Percentiles rank a stretch among this genome's conserved stretches.
These are phyloP conservation scores for Morphnarchus princeps DNA, from an alignment of 2,113 vertebrate species.

Conservation along the genomic window DNA sequence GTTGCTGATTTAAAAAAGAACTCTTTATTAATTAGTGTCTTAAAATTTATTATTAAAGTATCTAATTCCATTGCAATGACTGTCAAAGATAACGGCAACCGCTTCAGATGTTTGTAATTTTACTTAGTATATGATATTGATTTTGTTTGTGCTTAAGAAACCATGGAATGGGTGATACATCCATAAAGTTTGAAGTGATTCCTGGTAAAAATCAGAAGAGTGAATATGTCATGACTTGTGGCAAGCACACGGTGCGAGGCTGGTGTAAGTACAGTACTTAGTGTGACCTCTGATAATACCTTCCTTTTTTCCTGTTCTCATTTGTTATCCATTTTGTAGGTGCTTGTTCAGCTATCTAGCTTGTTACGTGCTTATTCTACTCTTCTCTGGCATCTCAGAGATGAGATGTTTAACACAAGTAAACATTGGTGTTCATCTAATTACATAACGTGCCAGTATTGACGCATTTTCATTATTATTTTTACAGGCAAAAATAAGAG, in stretches of 20 bases:
- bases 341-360: background rate
- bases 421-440: background rate
- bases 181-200: slow-evolving; percentile 99
- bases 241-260: slow-evolving; percentile 95
- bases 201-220: slow-evolving; percentile 99
- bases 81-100: background rate
- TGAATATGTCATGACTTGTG: slow-evolving; percentile 98
- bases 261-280: slow-evolving; percentile 89
- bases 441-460: accelerated
- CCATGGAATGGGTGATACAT: slow-evolving; percentile 98
- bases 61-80: background rate
- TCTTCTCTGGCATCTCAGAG: background rate
- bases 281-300: background rate
- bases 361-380: background rate
- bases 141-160: slow-evolving; percentile 81
- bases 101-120: background rate
- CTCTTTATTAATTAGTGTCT: background rate
- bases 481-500: slow-evolving; percentile 94
- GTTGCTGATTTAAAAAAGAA: background rate
- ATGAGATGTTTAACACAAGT: background rate
- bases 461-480: background rate
- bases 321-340: background rate
- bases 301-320: background rate
- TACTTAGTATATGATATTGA: background rate
- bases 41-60: background rate